Base-by-base conservation (phyloP, 2,113 vertebrate species). In the Aix galericulata region DNA sequence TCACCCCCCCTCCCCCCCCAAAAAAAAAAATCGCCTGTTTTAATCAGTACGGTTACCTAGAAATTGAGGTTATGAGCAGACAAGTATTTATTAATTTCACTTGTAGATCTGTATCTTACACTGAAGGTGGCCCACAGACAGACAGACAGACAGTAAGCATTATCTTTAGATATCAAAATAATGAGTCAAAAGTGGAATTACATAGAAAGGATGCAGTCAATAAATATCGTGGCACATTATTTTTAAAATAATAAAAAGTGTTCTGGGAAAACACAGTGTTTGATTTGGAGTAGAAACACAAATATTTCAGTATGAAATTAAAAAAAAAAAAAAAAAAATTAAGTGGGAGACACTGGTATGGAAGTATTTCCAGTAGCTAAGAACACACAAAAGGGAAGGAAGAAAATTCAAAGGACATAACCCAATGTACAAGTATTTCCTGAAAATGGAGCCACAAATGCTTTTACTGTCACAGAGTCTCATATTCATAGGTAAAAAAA, bases 221-320 rank as follows among this genome's bases (percentile, higher is more conserved):
- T 40, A 40, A 20, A 40, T 40, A 40, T 15, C 0, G 0, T n/a
- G 3, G 1, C 29, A 46, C 9, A 7, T 20, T 14, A 48, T 48
- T 56, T 84, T 74, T 62, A 9, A 63, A 76, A 67, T 48, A 48
- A 2, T 17, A 48, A 32, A 55, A 73, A 34, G 2, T 18, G 25
- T 62, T 40, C 8, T 40, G 18, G 11, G 17, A 22, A 71, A 83
- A 7, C 11, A 59, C 11, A 31, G 20, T 48, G 17, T 48, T 89
- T 58, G 9, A 6, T 17, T 71, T 76, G 50, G 13, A 1, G 13
- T 46, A 71, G 62, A 64, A 89, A 40, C 11, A 76, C 32, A 63
- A 8, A 38, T 7, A 58, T 52, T 80, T 63, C 27, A 26, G 23
- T 38, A 66, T 32, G 17, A 60, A 77, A 55, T 40, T 40, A 12